Conservation (phyloP, 2,113 vertebrate genomes). For the Mesoclemmys tuberculata region DNA sequence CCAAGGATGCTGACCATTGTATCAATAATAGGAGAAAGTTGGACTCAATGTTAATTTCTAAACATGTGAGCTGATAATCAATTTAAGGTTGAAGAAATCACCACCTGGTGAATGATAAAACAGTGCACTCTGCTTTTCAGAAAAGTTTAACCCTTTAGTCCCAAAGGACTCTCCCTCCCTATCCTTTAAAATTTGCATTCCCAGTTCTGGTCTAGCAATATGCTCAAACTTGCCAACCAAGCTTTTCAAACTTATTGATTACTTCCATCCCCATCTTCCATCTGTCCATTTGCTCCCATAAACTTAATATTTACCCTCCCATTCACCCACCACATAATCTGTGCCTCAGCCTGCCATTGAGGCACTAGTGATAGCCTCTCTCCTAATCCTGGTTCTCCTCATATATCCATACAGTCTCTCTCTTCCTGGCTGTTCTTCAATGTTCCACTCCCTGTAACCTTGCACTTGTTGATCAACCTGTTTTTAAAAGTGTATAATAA, state of each 20-base stretch:
- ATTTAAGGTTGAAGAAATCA: not conserved
- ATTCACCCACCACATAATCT: not conserved
- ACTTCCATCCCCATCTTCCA: not conserved
- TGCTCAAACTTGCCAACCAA: not conserved
- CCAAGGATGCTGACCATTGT: too few relatives aligned
- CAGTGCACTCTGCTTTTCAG: not conserved
- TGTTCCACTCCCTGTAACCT: not conserved
- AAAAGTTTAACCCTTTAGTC: not conserved
- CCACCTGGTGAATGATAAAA: not conserved
- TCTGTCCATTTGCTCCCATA: not conserved
- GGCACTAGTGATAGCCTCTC: too few relatives aligned
- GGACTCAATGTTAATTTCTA: not conserved
- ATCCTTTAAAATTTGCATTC: not conserved
- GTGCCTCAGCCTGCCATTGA: not conserved
- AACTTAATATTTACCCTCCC: not conserved
- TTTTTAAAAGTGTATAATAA: not conserved
- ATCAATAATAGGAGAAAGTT: not conserved
- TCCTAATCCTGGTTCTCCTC: not conserved
- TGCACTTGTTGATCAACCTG: not conserved
- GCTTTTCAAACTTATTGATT: not conserved
- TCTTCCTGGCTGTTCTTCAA: too few relatives aligned
- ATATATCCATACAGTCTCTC: not conserved
- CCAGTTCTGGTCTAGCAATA: not conserved
- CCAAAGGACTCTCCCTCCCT: not conserved
- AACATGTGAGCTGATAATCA: accelerated